Base-by-base conservation (phyloP, 2,113 vertebrate genomes). In the Conger conger region DNA sequence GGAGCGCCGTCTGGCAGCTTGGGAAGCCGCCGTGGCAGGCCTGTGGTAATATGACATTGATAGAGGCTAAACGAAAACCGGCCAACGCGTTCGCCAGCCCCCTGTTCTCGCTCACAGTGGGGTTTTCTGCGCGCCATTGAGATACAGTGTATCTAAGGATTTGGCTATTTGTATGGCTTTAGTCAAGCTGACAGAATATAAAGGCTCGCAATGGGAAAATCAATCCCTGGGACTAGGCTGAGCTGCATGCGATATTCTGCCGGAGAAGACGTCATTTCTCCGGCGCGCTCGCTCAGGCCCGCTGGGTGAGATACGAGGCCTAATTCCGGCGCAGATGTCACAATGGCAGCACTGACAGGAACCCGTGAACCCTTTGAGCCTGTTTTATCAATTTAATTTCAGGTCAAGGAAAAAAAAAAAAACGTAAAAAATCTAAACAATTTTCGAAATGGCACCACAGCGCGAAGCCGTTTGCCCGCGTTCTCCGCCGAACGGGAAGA, bases 61-160 rank as follows among this genome's bases (percentile, higher is more conserved):
- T 73, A 13, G 68, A 27, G 23, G 57, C 57, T 27, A 27, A 63
- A 63, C 3, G 57, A 9, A 63, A 30, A 73, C 11, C 13, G n/a
- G 68, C n/a, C 33, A 73, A 73, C 57, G n/a, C 15, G 68, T 33
- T 27, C 20, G 60, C 60, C 0, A 68, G 6, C 68, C n/a, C 27
- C 33, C n/a, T 63, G 68, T 73, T 33, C 68, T n/a, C n/a, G 1
- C 68, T 73, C 68, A 68, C 20, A n/a, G 23, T 68, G 60, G 23
- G 1, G 60, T 27, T 68, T 68, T 68, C 3, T 68, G n/a, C n/a
- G n/a, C 0, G 60, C 68, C 33, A 57, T 78, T 54, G 76, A 84
- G 73, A 83, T 79, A 84, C 68, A 73, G 68, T 73, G 68, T 84
- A 79, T 84, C 83, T 84, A 68, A 79, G 16, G 60, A 85, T 85